A percentile compares a stretch with the other conserved stretches of the same genome.
phyloP scores from a whole-genome alignment of 2,888 invertebrate species.

The Tenodera sinensis region DNA sequence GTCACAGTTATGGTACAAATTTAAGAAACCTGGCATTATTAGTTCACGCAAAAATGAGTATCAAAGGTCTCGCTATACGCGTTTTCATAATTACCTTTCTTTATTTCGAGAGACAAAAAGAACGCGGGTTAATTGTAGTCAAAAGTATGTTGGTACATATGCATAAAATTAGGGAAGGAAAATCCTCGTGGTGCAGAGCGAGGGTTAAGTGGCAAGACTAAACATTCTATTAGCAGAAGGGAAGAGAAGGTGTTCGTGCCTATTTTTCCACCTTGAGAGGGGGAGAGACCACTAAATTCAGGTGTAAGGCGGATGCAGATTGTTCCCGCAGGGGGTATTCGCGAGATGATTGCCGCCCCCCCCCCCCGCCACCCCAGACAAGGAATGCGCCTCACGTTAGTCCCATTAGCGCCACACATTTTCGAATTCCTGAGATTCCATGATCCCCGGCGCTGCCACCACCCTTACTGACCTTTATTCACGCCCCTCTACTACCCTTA shows the following conservation, averaged over 20 bases:
- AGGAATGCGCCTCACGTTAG: slow-evolving; percentile 16
- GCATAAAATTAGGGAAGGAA: too few relatives aligned
- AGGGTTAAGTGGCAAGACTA: too few relatives aligned
- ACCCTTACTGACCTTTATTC: not conserved
- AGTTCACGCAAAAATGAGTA: too few relatives aligned
- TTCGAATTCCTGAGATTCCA: slow-evolving; percentile 12
- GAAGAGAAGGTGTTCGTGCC: too few relatives aligned
- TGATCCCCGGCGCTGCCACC: not conserved
- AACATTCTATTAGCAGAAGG: not conserved
- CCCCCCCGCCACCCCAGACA: not conserved
- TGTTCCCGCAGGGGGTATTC: not conserved
- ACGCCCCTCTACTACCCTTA: not conserved
- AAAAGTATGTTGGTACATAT: not conserved
- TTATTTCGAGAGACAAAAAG: too few relatives aligned
- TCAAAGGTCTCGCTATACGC: too few relatives aligned
- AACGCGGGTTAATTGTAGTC: not conserved
- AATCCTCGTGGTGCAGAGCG: too few relatives aligned
- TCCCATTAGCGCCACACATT: slow-evolving; percentile 13
- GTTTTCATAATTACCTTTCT: too few relatives aligned
- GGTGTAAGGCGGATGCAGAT: not conserved
- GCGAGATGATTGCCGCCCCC: not conserved
- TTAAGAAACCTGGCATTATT: too few relatives aligned
- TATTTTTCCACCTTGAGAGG: not conserved
- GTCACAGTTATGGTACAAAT: too few relatives aligned
- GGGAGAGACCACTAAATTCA: not conserved